A percentile compares a stretch with the other conserved stretches of the same genome.
These are phyloP conservation scores for Archips xylosteana DNA, from an alignment of 2,888 invertebrate species.

Conservation along the genomic window DNA sequence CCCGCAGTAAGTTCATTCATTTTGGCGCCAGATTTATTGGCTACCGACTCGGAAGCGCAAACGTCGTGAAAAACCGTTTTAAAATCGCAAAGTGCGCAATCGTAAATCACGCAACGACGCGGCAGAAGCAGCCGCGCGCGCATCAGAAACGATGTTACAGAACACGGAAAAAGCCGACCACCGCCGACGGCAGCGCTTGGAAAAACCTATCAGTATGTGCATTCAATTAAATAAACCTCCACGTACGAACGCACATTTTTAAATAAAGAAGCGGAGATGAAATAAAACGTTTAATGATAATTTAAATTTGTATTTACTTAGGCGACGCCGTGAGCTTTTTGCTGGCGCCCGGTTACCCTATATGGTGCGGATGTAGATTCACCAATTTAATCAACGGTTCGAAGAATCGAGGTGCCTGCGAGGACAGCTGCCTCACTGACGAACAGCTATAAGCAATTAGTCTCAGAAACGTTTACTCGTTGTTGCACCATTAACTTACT, in stretches of 20 bases:
- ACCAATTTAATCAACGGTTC: conserved; percentile 76
- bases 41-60: conserved; percentile 71
- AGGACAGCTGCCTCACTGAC: conserved; percentile 56
- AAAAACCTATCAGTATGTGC: conserved; percentile 82
- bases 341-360: conserved; percentile 73
- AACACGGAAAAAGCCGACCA: conserved; percentile 79
- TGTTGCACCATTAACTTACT: conserved; percentile 50
- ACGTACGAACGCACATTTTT: conserved; percentile 64
- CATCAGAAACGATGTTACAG: conserved; percentile 74
- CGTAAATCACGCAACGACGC: conserved; percentile 73
- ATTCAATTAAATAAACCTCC: conserved; percentile 74
- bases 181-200: conserved; percentile 66
- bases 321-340: conserved; percentile 65
- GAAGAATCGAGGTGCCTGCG: conserved; percentile 68
- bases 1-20: conserved; percentile 73
- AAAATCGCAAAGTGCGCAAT: conserved; percentile 71
- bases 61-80: conserved; percentile 72
- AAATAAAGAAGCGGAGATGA: conserved; percentile 76
- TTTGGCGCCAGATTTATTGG: conserved; percentile 82
- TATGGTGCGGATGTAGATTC: conserved; percentile 75
- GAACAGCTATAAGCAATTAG: conserved; percentile 65
- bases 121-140: conserved; percentile 56
- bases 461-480: conserved; percentile 55
- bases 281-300: conserved; percentile 81
- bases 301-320: conserved; percentile 84